Evolutionary conservation across 2,797 vertebrate species (phyloP), one percentile per base, ranked within the genome.

Genomic region (Coccyzus lansbergi): DNA sequence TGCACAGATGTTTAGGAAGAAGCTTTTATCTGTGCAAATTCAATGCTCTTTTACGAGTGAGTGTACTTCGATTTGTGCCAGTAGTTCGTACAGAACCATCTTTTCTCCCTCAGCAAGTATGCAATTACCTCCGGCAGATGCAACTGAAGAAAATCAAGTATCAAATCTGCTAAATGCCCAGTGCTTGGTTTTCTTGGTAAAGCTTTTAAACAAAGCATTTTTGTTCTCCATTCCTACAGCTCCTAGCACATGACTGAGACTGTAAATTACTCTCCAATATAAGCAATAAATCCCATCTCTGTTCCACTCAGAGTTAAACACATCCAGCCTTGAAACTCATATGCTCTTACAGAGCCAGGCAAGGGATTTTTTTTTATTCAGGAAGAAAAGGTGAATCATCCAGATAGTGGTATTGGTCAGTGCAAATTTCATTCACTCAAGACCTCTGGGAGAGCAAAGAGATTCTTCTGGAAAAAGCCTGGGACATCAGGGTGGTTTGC

Each of bases 371-470:
- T 82, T 86, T 60, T 63, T 46, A 65, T 56, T 56, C 10, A 31
- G 51, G 25, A 88, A 56, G 25, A 72, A 49, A 87, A 79, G 59
- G 40, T 14, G 15, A 56, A 65, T 63, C 0, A 0, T 8, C 12
- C 18, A 44, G 8, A 18, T 1, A 65, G 34, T 8, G 53, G n/a
- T 38, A 88, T 68, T 48, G 53, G 26, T 29, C 10, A 40, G 25
- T 2, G 17, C 0, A 0, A 86, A 58, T 10, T 7, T 86, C 3
- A 0, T 71, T 90, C 31, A 25, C 16, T 71, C 58, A 33, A 5
- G 2, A 24, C 24, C 40, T 68, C 44, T 28, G 42, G 34, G 29
- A 81, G 17, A 83, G 46, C 28, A 85, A 36, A 80, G 20, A 0
- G 0, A 31, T 75, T 13, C 12, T 72, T 31, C 60, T 34, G 42